Base-by-base conservation (phyloP, 2,797 vertebrate genomes). In the Morelia viridis region DNA sequence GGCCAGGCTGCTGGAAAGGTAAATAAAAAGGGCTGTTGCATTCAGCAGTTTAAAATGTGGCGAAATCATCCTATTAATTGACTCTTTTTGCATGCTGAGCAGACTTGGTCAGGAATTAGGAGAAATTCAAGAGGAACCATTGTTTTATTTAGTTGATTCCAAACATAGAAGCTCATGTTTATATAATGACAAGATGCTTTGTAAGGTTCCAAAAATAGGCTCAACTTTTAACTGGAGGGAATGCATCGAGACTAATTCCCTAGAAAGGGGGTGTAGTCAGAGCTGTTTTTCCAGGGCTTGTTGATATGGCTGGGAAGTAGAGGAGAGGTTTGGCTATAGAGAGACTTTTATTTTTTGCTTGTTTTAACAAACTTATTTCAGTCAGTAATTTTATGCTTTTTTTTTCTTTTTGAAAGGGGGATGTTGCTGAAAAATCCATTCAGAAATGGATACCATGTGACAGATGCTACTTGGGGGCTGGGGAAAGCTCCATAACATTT, bases 91-190 rank as follows among this genome's bases (percentile, higher is more conserved):
- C 71, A 85, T 22, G 87, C n/a, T 57, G 58, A 57, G 58, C 57
- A 90, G n/a, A 80, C 64, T 62, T 87, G n/a, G 65, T 87, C 46
- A 80, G 89, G 84, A 80, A 90, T 90, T 58, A 87, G 57, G 65
- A 65, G n/a, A 87, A 64, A 46, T 62, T 87, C 84, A 64, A 58
- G 84, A 87, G 85, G 64, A 90, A 50, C 84, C 84, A 92, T 90
- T 92, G 85, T 90, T 76, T 89, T 62, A 86, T 61, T 89, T 60
- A 76, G 83, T 76, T 90, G 89, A 92, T 80, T 90, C 84, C 65
- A 76, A 92, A 92, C 88, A 87, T 64, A 92, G 92, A 87, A 87
- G 10, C 58, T 87, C 46, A 80, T 92, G 89, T 92, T 92, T 92
- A 92, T 90, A 87, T 62, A 28, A 87, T 61, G 62, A 86, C 89